Conservation (phyloP, 2,888 invertebrate genomes). For the Mythimna lalbum region DNA sequence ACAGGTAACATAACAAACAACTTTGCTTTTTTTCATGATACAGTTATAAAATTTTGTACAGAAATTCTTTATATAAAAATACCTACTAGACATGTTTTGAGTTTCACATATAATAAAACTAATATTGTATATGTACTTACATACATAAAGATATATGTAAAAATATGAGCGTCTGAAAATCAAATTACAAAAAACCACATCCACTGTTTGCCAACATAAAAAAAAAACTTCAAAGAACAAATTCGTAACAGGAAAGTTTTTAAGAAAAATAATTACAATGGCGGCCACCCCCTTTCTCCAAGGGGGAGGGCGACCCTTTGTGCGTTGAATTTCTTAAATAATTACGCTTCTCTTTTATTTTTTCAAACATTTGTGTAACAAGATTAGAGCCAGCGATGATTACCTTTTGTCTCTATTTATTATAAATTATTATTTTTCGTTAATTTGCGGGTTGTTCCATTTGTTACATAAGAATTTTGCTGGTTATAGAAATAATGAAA, state of each 20-base stretch:
- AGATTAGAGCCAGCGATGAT: conserved; percentile 81
- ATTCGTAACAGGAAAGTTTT: conserved; percentile 80
- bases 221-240: conserved; percentile 74
- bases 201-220: conserved; percentile 56
- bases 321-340: conserved; percentile 83
- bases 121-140: too few species aligned
- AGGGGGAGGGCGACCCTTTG: conserved; percentile 67
- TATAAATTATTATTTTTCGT: conserved; percentile 52
- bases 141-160: not conserved
- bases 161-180: not conserved
- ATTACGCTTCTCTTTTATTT: conserved; percentile 82
- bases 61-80: too few species aligned
- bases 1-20: too few species aligned
- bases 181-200: conserved; percentile 49
- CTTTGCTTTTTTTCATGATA: too few species aligned
- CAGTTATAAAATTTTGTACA: too few species aligned
- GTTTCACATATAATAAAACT: too few species aligned
- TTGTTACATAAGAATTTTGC: not conserved
- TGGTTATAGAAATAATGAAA: too few species aligned
- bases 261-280: conserved; percentile 88
- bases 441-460: conserved; percentile 32
- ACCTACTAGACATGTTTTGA: too few species aligned
- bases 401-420: conserved; percentile 75
- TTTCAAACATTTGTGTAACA: conserved; percentile 83
- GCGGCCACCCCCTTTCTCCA: conserved; percentile 77